Conservation (phyloP, 64 coral and sea anemone species). For the Hydrozoanthus tunicans region DNA sequence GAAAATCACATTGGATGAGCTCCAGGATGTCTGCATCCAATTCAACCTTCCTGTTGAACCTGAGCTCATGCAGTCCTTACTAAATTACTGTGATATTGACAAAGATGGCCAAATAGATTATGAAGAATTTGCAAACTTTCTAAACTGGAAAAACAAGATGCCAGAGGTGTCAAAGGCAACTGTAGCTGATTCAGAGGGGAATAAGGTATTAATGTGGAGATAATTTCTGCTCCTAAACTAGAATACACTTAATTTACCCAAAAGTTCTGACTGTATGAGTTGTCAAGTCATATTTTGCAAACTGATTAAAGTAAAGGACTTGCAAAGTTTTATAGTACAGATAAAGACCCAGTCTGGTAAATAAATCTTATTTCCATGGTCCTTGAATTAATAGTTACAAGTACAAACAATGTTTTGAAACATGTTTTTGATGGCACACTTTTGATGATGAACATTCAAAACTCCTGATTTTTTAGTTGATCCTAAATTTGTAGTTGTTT, state of each 20-base stretch:
- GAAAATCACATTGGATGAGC: slow-evolving; percentile 82
- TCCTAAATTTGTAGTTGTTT: too few species aligned
- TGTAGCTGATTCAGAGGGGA: background rate
- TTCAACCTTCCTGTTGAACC: slow-evolving; percentile 92
- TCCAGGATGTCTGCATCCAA: slow-evolving; percentile 77
- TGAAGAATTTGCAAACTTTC: slow-evolving; percentile 92
- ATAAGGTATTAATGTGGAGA: slow-evolving; percentile 4
- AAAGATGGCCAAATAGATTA: slow-evolving; percentile 94
- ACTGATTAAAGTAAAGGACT: too few species aligned
- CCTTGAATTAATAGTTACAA: too few species aligned
- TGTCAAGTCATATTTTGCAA: too few species aligned
- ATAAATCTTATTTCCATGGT: too few species aligned
- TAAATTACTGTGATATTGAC: slow-evolving; percentile 90
- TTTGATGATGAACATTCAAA: too few species aligned
- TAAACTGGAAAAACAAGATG: slow-evolving; percentile 96
- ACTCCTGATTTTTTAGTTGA: too few species aligned
- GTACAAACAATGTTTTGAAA: too few species aligned
- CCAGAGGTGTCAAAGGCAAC: slow-evolving; percentile 1
- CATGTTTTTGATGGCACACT: too few species aligned
- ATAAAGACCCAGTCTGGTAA: too few species aligned
- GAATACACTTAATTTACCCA: background rate
- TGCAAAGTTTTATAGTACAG: too few species aligned
- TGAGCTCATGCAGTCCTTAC: slow-evolving; percentile 69
- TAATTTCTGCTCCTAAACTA: background rate
- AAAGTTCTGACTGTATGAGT: too few species aligned